These are phyloP conservation scores for Dicranocentrus wangi DNA, from an alignment of 2,888 invertebrate genomes.

Conservation along the genomic window DNA sequence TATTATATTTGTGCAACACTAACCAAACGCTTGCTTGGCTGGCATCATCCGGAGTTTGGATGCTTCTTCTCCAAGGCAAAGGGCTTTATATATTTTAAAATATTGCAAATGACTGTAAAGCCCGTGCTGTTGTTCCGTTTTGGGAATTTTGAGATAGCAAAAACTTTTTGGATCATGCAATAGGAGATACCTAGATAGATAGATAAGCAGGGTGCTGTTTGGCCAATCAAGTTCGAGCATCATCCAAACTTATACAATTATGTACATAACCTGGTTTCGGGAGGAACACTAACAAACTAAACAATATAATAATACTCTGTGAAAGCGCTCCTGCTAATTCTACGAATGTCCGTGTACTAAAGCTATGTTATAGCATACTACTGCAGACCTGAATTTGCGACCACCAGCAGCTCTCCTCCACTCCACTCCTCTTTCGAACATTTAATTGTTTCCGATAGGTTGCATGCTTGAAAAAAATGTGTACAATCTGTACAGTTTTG, in stretches of 20 bases:
- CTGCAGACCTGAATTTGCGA: too few species aligned
- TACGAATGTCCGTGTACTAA: not conserved
- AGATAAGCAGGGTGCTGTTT: conserved; percentile 26
- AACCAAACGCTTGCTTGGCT: not conserved
- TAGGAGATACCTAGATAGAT: too few species aligned
- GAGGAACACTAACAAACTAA: not conserved
- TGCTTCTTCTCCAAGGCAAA: conserved; percentile 13
- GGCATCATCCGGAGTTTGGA: too few species aligned
- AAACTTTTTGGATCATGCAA: too few species aligned
- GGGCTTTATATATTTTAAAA: conserved; percentile 25
- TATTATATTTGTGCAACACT: not conserved
- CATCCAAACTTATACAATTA: conserved; percentile 41
- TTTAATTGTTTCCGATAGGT: too few species aligned
- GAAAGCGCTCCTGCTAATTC: not conserved
- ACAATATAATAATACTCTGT: conserved; percentile 21
- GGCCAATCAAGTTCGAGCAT: conserved; percentile 29
- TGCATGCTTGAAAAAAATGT: too few species aligned
- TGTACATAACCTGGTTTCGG: conserved; percentile 58
- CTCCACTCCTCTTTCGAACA: too few species aligned
- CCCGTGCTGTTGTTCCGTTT: too few species aligned
- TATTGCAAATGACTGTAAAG: not conserved
- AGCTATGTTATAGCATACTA: too few species aligned
- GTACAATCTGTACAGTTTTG: too few species aligned
- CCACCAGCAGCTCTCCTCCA: too few species aligned
- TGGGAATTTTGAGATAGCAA: too few species aligned